Base-by-base conservation (phyloP, 1,140 invertebrate genomes). In the Drosophila chauvacae region DNA sequence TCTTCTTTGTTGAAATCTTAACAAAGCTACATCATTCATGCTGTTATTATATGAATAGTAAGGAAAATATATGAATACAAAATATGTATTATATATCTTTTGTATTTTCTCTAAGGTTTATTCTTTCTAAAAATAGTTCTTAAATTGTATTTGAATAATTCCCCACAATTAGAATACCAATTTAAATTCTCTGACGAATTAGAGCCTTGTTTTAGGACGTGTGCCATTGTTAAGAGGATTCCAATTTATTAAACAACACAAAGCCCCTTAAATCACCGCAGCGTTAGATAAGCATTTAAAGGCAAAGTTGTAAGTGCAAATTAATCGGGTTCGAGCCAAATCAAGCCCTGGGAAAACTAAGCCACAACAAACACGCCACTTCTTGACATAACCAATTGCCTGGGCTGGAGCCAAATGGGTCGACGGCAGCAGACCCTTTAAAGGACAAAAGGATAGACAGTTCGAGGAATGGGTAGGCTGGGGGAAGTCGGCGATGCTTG, bases 361-460 rank as follows among this genome's bases (percentile, higher is more conserved):
- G 45, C 70, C 70, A 44, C 53, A 73, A 37, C 53, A 72, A 72
- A 72, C 70, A 73, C 42, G 26, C 55, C 45, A 60, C 69, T 71
- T 71, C 66, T 72, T 59, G 69, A 71, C 69, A 60, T 42, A 60
- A 73, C 68, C 66, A 70, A 68, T 70, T 70, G 66, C 63, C 66
- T 70, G 63, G 66, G 63, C 39, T 14, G 18, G 23, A 68, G 66
- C 66, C 66, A 72, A 42, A 72, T 58, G 35, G 53, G 37, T 50
- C 44, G 44, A 50, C 23, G 20, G 20, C 39, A 33, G 55, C 39
- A 47, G 55, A 60, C 39, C 69, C 28, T 60, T 72, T 72, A 30
- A 60, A 44, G 68, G 68, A 60, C 70, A 72, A 72, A 50, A n/a
- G 66, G 66, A 62, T 60, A 41, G 50, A 42, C 35, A 41, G 14